These are phyloP conservation scores for Stenodema calcarata DNA, from an alignment of 2,888 invertebrate species.

Conservation along the genomic window DNA sequence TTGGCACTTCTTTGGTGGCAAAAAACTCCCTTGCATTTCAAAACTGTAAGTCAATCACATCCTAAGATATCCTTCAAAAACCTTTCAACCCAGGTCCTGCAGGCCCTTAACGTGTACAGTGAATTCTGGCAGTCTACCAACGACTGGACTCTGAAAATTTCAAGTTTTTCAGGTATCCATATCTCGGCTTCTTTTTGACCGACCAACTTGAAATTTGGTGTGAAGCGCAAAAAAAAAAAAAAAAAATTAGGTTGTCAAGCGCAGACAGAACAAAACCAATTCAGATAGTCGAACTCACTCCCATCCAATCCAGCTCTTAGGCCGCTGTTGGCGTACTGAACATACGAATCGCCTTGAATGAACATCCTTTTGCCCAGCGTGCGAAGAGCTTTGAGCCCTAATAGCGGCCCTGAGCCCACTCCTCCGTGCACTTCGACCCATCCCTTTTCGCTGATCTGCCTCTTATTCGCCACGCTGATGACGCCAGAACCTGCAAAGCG, in stretches of 20 bases:
- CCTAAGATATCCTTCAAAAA: too few species aligned
- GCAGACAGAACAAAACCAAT: not conserved
- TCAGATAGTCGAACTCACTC: conserved; percentile 66
- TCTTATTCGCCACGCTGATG: conserved; percentile 77
- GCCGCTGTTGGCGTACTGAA: conserved; percentile 80
- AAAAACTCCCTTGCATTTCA: too few species aligned
- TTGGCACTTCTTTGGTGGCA: too few species aligned
- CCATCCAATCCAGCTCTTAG: conserved; percentile 78
- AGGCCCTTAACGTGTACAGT: too few species aligned
- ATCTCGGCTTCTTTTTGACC: too few species aligned
- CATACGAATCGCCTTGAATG: conserved; percentile 66
- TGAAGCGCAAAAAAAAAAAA: too few species aligned
- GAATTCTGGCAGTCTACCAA: too few species aligned
- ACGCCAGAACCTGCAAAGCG: conserved; percentile 70
- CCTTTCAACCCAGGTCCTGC: too few species aligned
- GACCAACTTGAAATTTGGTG: too few species aligned
- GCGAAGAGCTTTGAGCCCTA: conserved; percentile 80
- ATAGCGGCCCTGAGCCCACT: conserved; percentile 81
- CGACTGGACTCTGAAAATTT: too few species aligned
- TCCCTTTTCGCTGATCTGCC: conserved; percentile 80
- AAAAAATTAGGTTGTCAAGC: not conserved
- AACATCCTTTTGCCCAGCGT: conserved; percentile 77
- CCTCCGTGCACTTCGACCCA: conserved; percentile 88
- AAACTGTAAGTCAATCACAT: too few species aligned
- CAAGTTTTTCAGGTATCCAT: too few species aligned